A percentile compares a stretch with the other conserved stretches of the same genome.
Conservation (phyloP, 2,888 invertebrate species). For the Eledona agricola region DNA sequence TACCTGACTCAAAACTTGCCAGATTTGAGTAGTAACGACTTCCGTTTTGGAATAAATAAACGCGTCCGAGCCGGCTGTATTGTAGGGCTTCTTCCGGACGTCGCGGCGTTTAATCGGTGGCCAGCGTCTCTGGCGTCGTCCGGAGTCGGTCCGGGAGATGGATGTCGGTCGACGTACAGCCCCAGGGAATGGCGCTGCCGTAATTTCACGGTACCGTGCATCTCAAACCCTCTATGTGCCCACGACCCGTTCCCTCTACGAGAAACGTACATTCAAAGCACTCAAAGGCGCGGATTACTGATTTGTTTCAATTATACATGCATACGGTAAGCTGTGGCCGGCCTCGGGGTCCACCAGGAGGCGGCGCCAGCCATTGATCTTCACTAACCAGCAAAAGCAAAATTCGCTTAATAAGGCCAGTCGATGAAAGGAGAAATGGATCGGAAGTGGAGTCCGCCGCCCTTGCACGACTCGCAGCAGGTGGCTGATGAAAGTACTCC, state of each 20-base stretch:
- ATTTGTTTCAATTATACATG: slow-evolving; percentile 38
- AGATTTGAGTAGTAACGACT: too few relatives aligned
- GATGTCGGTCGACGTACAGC: slow-evolving; percentile 51
- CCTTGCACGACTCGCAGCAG: slow-evolving; percentile 49
- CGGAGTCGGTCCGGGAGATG: slow-evolving; percentile 49
- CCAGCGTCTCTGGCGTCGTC: slow-evolving; percentile 26
- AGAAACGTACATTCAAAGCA: slow-evolving; percentile 23
- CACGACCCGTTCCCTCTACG: slow-evolving; percentile 20
- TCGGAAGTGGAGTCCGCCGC: slow-evolving; percentile 35
- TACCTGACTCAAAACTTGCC: too few relatives aligned
- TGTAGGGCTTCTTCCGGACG: slow-evolving; percentile 1
- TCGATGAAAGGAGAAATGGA: slow-evolving; percentile 38
- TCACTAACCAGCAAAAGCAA: too few relatives aligned
- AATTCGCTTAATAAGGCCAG: slow-evolving; percentile 31
- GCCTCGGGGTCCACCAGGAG: slow-evolving; percentile 19
- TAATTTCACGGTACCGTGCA: slow-evolving; percentile 70
- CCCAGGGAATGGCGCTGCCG: slow-evolving; percentile 61
- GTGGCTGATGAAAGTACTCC: slow-evolving; percentile 57
- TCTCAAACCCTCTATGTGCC: slow-evolving; percentile 60
- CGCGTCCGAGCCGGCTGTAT: too few relatives aligned
- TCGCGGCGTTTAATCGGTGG: slow-evolving; percentile 23
- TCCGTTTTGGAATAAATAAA: slow-evolving; percentile 4
- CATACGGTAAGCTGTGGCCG: slow-evolving; percentile 27
- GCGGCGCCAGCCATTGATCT: too few relatives aligned
- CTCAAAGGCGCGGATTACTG: slow-evolving; percentile 37